phyloP scores from a whole-genome alignment of 2,113 vertebrate genomes.

The Oreochromis tanganicae region DNA sequence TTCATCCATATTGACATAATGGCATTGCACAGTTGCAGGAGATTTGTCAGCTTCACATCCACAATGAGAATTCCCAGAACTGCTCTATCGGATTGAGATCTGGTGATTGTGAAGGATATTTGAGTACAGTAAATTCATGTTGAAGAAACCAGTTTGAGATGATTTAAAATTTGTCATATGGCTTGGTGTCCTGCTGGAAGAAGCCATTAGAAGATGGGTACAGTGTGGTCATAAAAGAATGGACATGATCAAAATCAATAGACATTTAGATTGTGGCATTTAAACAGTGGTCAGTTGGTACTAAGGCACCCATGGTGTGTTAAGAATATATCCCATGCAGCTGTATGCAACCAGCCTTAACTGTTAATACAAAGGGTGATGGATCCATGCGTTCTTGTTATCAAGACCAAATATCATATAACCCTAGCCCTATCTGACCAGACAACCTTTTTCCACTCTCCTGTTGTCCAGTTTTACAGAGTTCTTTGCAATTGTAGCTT shows the following conservation, averaged over 20 bases:
- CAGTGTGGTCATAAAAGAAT: background rate
- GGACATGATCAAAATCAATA: background rate
- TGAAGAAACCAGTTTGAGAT: too few species aligned
- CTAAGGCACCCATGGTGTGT: background rate
- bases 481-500: background rate
- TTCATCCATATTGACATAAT: background rate
- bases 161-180: too few species aligned
- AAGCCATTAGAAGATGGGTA: background rate
- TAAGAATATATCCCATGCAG: background rate
- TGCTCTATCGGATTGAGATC: too few species aligned
- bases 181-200: background rate
- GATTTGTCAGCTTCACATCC: too few species aligned
- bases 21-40: background rate
- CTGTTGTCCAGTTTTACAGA: background rate
- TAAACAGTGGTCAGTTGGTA: background rate
- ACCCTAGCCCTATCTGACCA: background rate
- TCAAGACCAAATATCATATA: background rate
- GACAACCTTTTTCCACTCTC: background rate
- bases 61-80: too few species aligned
- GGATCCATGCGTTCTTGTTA: background rate
- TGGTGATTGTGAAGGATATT: too few species aligned
- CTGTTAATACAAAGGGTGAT: background rate
- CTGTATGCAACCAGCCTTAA: background rate
- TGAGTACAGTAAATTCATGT: too few species aligned
- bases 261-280: background rate